Evolutionary conservation across 1,140 invertebrate species (phyloP).

Genomic region (Littorina saxatilis): DNA sequence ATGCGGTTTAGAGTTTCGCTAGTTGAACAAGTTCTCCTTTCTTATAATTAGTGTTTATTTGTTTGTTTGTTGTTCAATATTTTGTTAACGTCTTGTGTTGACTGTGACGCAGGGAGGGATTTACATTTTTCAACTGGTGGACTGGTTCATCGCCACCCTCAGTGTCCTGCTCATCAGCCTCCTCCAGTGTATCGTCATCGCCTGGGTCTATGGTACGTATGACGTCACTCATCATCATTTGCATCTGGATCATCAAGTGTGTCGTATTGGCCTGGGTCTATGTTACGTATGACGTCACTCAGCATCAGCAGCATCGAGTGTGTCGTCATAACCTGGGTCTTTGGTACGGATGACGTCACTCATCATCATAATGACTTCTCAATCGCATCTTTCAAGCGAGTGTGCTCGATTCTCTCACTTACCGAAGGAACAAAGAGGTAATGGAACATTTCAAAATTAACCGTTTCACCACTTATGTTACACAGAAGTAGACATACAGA

Average conservation of each 20-base stretch:
- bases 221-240: not conserved
- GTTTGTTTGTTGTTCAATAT: not conserved
- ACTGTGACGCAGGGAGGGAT: conserved; percentile 79
- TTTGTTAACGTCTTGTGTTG: not conserved
- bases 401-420: no score
- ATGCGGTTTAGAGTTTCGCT: not conserved
- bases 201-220: conserved; percentile 63
- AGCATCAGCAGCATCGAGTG: not conserved
- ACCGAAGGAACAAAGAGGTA: no score
- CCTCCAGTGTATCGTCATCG: conserved; percentile 73
- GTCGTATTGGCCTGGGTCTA: conserved; percentile 6
- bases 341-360: no score
- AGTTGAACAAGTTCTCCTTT: not conserved
- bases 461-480: no score
- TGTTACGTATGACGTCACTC: not conserved
- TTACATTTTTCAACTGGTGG: conserved; percentile 88
- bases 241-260: not conserved
- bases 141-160: conserved; percentile 89
- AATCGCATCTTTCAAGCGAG: no score
- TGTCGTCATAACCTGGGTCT: not conserved
- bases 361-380: no score
- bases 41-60: not conserved
- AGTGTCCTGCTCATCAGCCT: conserved; percentile 87
- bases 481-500: no score
- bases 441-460: no score